A percentile compares a stretch with the other conserved stretches of the same genome.
Conservation (phyloP, 2,113 vertebrate species). For the Trinectes maculatus region DNA sequence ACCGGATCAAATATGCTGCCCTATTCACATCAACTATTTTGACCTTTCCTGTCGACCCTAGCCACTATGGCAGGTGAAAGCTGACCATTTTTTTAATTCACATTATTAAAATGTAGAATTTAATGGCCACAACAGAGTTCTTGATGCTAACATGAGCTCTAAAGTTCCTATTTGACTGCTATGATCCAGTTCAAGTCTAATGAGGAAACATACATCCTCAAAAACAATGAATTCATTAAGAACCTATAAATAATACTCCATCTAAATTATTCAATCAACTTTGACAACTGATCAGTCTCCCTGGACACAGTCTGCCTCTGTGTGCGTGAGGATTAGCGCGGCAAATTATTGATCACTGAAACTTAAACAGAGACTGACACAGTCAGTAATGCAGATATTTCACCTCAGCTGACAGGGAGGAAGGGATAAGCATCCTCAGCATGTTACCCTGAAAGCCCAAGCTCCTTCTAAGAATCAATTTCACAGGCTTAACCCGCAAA, state of each 20-base stretch:
- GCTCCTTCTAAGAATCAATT: constrained; percentile 61
- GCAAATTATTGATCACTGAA: constrained; percentile 1
- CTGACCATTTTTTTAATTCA: no score
- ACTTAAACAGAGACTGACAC: constrained; percentile 7
- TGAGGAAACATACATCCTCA: constrained; percentile 10
- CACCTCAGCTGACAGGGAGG: not conserved
- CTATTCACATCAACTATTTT: not conserved
- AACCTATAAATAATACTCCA: not conserved
- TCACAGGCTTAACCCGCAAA: constrained; percentile 57
- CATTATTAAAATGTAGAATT: constrained; percentile 12
- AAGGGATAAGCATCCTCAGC: constrained; percentile 32
- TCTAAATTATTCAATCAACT: constrained; percentile 9
- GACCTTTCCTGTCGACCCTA: no score
- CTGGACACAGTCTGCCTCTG: not conserved
- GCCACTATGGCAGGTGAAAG: not conserved
- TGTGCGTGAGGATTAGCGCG: not conserved
- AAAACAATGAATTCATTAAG: constrained; percentile 12
- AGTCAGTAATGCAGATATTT: constrained; percentile 1
- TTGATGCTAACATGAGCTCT: not conserved
- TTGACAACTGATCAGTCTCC: not conserved
- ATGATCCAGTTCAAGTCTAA: constrained; percentile 13
- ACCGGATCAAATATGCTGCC: not conserved
- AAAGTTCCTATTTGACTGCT: not conserved
- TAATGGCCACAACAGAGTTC: not conserved
- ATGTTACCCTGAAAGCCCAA: constrained; percentile 52